phyloP scores from a whole-genome alignment of 2,113 vertebrate species.

The Cavia porcellus region DNA sequence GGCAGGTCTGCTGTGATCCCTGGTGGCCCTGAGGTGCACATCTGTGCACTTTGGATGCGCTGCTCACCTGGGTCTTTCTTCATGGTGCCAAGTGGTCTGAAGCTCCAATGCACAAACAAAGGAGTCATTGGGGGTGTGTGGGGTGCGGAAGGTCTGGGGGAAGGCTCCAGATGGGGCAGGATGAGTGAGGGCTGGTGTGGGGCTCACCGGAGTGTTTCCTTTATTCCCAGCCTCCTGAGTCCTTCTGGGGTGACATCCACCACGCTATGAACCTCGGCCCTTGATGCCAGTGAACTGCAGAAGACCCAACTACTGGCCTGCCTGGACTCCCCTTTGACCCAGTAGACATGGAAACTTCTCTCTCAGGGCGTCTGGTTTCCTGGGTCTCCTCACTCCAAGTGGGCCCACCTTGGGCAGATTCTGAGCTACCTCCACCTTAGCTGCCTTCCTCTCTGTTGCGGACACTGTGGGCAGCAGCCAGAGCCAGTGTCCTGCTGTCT shows the following conservation, averaged over 20 bases:
- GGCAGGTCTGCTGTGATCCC: not conserved
- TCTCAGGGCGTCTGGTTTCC: fast-evolving
- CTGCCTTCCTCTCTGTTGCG: fast-evolving
- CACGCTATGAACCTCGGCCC: fast-evolving
- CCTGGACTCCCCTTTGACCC: not conserved
- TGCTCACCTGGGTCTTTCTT: too few relatives aligned
- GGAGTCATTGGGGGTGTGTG: fast-evolving
- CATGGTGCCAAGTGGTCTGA: fast-evolving
- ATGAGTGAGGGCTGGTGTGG: not conserved
- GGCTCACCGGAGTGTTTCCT: fast-evolving
- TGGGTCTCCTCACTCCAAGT: not conserved
- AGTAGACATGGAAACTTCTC: fast-evolving
- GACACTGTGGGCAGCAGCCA: fast-evolving
- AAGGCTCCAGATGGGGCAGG: not conserved
- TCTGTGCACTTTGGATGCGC: fast-evolving
- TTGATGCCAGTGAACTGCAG: fast-evolving
- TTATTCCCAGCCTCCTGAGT: too few relatives aligned
- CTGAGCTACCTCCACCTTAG: fast-evolving
- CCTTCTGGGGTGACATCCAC: not conserved
- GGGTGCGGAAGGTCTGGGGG: not conserved
- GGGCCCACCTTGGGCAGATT: fast-evolving
- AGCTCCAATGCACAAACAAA: too few relatives aligned
- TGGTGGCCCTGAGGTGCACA: fast-evolving
- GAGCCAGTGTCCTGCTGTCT: not conserved
- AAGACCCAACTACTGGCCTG: fast-evolving